These are phyloP conservation scores for Drosophila infuscata DNA, from an alignment of 2,888 invertebrate species.

Conservation along the genomic window DNA sequence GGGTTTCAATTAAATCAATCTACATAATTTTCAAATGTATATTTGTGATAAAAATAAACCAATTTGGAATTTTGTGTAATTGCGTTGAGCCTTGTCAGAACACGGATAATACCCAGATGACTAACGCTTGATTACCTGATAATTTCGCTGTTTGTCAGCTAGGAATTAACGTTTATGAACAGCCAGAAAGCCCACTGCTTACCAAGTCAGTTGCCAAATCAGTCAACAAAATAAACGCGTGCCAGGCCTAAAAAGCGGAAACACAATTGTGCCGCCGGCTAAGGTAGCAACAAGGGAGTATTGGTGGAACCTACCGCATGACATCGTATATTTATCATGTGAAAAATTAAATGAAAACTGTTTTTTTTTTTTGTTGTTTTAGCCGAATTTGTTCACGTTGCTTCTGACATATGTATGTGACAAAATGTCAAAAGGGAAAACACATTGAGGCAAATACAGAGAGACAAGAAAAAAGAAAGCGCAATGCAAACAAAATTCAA, in stretches of 20 bases:
- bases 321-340: conserved; percentile 46
- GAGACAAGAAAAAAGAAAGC: neutral
- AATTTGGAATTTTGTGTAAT: neutral
- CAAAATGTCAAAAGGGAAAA: conserved; percentile 55
- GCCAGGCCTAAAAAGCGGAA: conserved; percentile 9
- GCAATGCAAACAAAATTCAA: conserved; percentile 36
- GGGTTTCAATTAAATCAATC: neutral
- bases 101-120: conserved; percentile 11
- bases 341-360: conserved; percentile 51
- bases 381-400: conserved; percentile 36
- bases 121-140: conserved; percentile 12
- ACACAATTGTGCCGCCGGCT: conserved; percentile 28
- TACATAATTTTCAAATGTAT: neutral
- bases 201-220: conserved; percentile 45
- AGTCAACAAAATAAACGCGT: conserved; percentile 33
- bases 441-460: conserved; percentile 12
- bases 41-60: neutral
- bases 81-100: neutral
- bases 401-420: conserved; percentile 59
- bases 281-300: conserved; percentile 12
- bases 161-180: conserved; percentile 56
- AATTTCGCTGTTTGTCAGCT: conserved; percentile 4
- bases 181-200: conserved; percentile 38
- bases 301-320: conserved; percentile 6
- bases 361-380: conserved; percentile 14